A percentile compares a stretch with the other conserved stretches of the same genome.
These are phyloP conservation scores for Pygocentrus nattereri DNA, from an alignment of 2,797 vertebrate genomes.

Conservation along the genomic window DNA sequence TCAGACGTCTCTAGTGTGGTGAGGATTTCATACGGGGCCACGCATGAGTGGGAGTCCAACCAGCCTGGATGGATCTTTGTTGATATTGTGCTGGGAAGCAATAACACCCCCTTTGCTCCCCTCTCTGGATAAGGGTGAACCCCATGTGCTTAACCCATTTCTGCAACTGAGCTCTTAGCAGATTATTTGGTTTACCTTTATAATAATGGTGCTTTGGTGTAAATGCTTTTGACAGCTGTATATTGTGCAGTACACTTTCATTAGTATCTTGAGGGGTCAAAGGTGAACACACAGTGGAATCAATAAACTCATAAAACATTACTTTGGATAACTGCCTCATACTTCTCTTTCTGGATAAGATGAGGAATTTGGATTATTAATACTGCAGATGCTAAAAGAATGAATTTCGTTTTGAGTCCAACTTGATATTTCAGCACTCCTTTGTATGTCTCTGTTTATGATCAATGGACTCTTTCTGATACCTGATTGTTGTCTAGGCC, in stretches of 20 bases:
- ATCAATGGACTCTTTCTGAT: slow-evolving; percentile 69
- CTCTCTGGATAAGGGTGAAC: neutral
- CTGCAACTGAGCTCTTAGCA: slow-evolving; percentile 15
- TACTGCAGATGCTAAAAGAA: slow-evolving; percentile 31
- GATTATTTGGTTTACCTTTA: neutral
- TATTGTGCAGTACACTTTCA: slow-evolving; percentile 32
- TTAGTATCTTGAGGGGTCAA: slow-evolving; percentile 32
- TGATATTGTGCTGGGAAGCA: slow-evolving; percentile 11
- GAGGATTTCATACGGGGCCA: slow-evolving; percentile 50
- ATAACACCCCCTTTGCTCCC: neutral
- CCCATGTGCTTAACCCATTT: slow-evolving; percentile 41
- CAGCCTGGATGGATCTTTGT: slow-evolving; percentile 21
- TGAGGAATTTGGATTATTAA: slow-evolving; percentile 51
- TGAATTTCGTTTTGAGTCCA: slow-evolving; percentile 50
- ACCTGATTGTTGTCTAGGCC: slow-evolving; percentile 60
- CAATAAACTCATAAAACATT: slow-evolving; percentile 57
- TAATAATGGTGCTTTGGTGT: neutral
- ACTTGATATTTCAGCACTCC: slow-evolving; percentile 60
- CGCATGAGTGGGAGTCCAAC: slow-evolving; percentile 34
- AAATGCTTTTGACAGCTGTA: slow-evolving; percentile 17
- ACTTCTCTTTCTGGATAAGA: slow-evolving; percentile 57
- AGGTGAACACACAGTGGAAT: slow-evolving; percentile 49
- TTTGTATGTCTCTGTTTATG: slow-evolving; percentile 69
- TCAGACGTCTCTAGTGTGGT: slow-evolving; percentile 38
- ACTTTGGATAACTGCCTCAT: slow-evolving; percentile 37